Evolutionary conservation across 2,797 vertebrate genomes (phyloP).

Genomic region (Sebastes jordani): DNA sequence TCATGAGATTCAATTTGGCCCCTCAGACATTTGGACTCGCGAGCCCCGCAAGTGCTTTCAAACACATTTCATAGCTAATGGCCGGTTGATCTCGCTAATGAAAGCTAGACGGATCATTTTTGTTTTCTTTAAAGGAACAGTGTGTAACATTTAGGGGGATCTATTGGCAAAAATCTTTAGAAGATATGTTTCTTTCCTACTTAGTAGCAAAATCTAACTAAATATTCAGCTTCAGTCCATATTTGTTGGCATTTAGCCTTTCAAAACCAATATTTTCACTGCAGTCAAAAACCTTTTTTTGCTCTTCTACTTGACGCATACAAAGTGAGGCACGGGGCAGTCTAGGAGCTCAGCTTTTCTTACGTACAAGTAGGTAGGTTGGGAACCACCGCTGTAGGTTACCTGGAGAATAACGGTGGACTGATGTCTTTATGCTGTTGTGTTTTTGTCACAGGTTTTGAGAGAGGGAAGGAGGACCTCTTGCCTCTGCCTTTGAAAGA

Average conservation of each 20-base stretch:
- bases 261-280: no score
- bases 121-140: not conserved
- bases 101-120: not conserved
- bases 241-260: no score
- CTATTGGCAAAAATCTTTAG: not conserved
- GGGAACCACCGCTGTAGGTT: no score
- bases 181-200: no score
- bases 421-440: not conserved
- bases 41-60: not conserved
- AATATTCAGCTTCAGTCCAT: no score
- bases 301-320: no score
- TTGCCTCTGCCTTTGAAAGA: slow-evolving; percentile 88
- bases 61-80: not conserved
- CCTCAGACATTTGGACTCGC: not conserved
- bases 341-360: no score
- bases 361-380: no score
- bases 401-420: not conserved
- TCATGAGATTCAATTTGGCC: slow-evolving; percentile 10
- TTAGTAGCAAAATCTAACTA: no score
- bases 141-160: not conserved
- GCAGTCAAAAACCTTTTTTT: no score
- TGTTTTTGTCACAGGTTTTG: slow-evolving; percentile 86
- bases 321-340: no score
- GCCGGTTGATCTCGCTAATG: not conserved
- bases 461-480: slow-evolving; percentile 91